These are phyloP conservation scores for Actias luna DNA, from an alignment of 2,888 invertebrate genomes.

Conservation along the genomic window DNA sequence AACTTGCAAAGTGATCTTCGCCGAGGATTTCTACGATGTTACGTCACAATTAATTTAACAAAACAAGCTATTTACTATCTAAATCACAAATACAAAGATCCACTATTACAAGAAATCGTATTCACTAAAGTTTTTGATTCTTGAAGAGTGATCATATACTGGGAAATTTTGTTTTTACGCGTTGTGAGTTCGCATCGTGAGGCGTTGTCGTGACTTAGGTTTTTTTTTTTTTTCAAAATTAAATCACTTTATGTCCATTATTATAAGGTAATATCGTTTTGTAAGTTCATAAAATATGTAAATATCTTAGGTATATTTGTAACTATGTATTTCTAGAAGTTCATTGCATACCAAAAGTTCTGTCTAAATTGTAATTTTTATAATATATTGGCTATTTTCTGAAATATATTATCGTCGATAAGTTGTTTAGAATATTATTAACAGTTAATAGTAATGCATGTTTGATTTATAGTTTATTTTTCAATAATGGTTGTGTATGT, in stretches of 20 bases:
- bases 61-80: too few species aligned
- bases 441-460: constrained; percentile 30
- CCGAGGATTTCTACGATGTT: too few species aligned
- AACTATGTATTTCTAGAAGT: constrained; percentile 44
- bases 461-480: constrained; percentile 41
- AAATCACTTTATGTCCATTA: constrained; percentile 63
- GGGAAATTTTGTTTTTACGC: too few species aligned
- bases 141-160: too few species aligned
- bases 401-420: constrained; percentile 45
- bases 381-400: constrained; percentile 54
- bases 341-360: constrained; percentile 54
- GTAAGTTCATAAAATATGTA: constrained; percentile 49
- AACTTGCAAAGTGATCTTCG: too few species aligned
- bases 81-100: too few species aligned
- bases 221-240: not conserved
- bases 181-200: too few species aligned
- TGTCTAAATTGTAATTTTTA: constrained; percentile 48
- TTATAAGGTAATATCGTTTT: constrained; percentile 46
- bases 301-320: constrained; percentile 54
- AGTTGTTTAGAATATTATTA: constrained; percentile 37
- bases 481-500: constrained; percentile 59
- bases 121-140: too few species aligned
- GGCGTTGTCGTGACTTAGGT: too few species aligned
- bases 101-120: too few species aligned
- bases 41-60: too few species aligned